Conservation (phyloP, 1,140 invertebrate genomes). For the Homarus americanus region DNA sequence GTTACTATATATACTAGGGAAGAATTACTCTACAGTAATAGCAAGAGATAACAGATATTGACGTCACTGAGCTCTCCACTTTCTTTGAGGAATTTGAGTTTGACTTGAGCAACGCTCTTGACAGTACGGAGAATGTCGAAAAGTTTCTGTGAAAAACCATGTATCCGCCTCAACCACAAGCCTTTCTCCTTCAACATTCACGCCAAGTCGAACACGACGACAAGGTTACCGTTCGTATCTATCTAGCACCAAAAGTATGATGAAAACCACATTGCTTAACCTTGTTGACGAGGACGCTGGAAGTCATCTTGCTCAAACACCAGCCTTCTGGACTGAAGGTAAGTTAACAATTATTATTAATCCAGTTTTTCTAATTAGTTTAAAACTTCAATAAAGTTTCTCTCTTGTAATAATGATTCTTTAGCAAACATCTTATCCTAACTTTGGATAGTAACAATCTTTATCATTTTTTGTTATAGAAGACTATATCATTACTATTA, state of each 20-base stretch:
- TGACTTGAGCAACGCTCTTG: conserved; percentile 79
- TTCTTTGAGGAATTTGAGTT: conserved; percentile 81
- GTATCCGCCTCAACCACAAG: conserved; percentile 83
- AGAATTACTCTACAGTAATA: conserved; percentile 68
- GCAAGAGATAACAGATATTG: conserved; percentile 49
- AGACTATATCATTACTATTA: too few relatives aligned
- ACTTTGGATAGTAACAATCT: too few relatives aligned
- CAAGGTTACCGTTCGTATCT: conserved; percentile 81
- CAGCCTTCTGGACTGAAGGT: conserved; percentile 77
- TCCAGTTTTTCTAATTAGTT: neutral
- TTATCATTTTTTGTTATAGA: too few relatives aligned
- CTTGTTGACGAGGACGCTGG: conserved; percentile 80
- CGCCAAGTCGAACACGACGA: conserved; percentile 79
- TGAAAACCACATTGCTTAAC: conserved; percentile 79
- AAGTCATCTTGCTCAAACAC: conserved; percentile 84
- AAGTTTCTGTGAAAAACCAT: neutral
- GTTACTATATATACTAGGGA: conserved; percentile 82
- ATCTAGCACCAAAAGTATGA: conserved; percentile 82
- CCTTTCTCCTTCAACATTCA: conserved; percentile 82
- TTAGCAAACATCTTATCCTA: neutral
- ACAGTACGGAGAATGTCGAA: conserved; percentile 76
- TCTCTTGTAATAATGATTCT: neutral
- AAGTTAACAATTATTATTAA: conserved; percentile 39
- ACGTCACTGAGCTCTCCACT: conserved; percentile 78
- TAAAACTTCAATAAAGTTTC: neutral